These are phyloP conservation scores for Limnephilus auricula DNA, from an alignment of 2,888 invertebrate genomes.

Conservation along the genomic window DNA sequence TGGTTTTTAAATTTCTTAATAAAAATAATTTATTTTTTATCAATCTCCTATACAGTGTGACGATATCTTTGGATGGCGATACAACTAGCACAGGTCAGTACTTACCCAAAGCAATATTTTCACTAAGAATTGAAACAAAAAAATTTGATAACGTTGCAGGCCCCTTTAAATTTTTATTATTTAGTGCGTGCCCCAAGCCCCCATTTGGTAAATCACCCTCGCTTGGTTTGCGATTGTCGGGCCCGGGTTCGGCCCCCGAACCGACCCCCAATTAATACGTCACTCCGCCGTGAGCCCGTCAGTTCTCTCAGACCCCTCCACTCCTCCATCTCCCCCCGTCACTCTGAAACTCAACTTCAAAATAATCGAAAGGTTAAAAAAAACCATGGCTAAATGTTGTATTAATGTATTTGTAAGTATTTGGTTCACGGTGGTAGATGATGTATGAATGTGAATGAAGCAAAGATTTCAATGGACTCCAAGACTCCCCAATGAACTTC, in stretches of 20 bases:
- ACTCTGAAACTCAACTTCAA: not conserved
- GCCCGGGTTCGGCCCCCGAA: not conserved
- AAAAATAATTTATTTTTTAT: too few relatives aligned
- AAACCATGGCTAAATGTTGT: too few relatives aligned
- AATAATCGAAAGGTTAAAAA: too few relatives aligned
- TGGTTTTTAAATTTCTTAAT: too few relatives aligned
- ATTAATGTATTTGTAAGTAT: not conserved
- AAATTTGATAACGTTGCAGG: not conserved
- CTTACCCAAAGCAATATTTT: too few relatives aligned
- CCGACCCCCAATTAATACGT: conserved; percentile 34
- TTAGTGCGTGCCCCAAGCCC: conserved; percentile 12
- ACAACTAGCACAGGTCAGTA: too few relatives aligned
- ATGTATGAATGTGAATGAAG: too few relatives aligned
- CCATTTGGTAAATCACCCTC: conserved; percentile 22
- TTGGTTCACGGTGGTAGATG: not conserved
- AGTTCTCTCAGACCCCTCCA: not conserved
- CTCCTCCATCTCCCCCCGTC: not conserved
- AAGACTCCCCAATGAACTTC: too few relatives aligned
- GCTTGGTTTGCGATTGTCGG: not conserved
- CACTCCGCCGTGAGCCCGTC: conserved; percentile 6
- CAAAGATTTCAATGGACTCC: too few relatives aligned
- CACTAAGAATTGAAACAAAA: too few relatives aligned
- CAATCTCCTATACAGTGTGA: too few relatives aligned
- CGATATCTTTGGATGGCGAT: too few relatives aligned
- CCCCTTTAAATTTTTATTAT: not conserved